Evolutionary conservation across 2,888 invertebrate genomes (phyloP).

Genomic region (Xanthorhoe spadicearia): DNA sequence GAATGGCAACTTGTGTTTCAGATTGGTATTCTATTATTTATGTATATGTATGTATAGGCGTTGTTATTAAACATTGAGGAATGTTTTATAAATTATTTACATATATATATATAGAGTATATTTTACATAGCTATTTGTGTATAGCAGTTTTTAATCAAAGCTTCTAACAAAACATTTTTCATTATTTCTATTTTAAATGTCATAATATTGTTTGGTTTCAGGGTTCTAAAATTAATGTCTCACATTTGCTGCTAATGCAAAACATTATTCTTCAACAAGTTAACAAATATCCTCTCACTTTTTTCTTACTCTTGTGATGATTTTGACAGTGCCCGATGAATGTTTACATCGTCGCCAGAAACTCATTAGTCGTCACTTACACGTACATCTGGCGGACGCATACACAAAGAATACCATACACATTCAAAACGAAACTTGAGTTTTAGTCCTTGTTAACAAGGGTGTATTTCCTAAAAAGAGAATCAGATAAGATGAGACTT

Average conservation of each 20-base stretch:
- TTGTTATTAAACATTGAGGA: no score
- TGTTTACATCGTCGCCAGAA: constrained; percentile 79
- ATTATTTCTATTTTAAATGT: no score
- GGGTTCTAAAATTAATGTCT: background rate
- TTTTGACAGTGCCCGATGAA: constrained; percentile 74
- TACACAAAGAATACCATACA: constrained; percentile 45
- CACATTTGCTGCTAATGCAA: constrained; percentile 20
- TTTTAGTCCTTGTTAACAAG: background rate
- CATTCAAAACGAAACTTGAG: background rate
- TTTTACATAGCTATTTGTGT: no score
- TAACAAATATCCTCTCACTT: constrained; percentile 58
- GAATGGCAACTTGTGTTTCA: constrained; percentile 32
- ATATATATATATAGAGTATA: no score
- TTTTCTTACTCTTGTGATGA: constrained; percentile 64
- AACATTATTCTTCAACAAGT: constrained; percentile 45
- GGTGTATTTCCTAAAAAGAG: background rate
- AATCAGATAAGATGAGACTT: background rate
- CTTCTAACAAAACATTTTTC: no score
- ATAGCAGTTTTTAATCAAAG: no score
- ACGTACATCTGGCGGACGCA: constrained; percentile 73
- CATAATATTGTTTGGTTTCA: background rate
- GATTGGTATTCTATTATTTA: constrained; percentile 29
- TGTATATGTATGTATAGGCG: constrained; percentile 10
- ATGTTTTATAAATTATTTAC: no score
- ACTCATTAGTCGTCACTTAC: constrained; percentile 78